These are phyloP conservation scores for Vulpes vulpes DNA, from an alignment of 2,113 vertebrate genomes.

Conservation along the genomic window DNA sequence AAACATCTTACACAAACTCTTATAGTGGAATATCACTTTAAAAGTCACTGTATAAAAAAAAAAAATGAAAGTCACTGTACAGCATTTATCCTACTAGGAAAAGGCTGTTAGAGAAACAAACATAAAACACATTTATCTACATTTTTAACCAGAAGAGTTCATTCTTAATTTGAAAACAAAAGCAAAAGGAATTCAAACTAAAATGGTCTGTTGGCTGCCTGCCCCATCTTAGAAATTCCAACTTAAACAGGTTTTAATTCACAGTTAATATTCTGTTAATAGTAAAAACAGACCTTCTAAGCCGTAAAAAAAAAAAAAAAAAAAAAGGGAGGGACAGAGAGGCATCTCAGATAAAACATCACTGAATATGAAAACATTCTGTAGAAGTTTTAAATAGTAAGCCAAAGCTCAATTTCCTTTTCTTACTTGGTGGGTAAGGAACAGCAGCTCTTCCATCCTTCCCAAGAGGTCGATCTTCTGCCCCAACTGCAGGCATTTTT, in stretches of 20 bases:
- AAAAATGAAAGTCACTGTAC: background rate
- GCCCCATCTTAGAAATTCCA: background rate
- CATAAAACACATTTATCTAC: background rate
- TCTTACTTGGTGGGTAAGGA: constrained; percentile 97
- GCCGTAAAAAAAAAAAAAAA: background rate
- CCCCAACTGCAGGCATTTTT: constrained; percentile 89
- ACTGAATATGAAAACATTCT: background rate
- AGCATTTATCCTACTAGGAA: background rate
- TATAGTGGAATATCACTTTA: rapidly evolving
- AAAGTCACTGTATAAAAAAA: too few relatives aligned
- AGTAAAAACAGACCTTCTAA: too few relatives aligned
- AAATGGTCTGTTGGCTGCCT: background rate
- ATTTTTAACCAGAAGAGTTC: constrained; percentile 26
- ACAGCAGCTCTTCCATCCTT: constrained; percentile 95
- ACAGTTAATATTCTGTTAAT: background rate
- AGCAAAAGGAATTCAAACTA: background rate
- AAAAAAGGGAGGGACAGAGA: background rate
- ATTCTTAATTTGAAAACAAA: constrained; percentile 42
- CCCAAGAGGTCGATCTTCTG: constrained; percentile 94
- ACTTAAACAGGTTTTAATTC: background rate
- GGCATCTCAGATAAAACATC: background rate
- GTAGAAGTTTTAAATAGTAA: rapidly evolving
- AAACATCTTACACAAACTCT: constrained; percentile 10
- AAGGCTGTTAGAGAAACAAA: background rate
- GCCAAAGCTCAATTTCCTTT: background rate